Conservation (phyloP, 2,797 vertebrate genomes). For the Danio aesculapii region DNA sequence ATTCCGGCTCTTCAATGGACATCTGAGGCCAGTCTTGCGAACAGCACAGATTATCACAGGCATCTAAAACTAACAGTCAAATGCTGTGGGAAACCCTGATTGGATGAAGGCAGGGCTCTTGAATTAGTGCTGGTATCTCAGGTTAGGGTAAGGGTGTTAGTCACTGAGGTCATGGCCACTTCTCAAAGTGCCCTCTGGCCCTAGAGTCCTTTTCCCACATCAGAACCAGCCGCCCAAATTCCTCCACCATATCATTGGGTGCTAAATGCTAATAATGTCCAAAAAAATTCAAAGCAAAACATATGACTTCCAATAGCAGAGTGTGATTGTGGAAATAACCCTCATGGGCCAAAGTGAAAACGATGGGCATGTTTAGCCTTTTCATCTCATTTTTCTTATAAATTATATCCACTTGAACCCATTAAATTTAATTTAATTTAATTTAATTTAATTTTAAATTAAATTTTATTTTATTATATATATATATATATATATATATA, state of each 20-base stretch:
- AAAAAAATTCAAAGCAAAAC: constrained; percentile 72
- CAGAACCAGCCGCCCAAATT: constrained; percentile 84
- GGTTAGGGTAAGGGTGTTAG: constrained; percentile 71
- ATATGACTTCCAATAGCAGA: no score
- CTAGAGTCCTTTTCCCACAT: constrained; percentile 80
- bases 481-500: no score
- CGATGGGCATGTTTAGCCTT: no score
- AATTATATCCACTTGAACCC: no score
- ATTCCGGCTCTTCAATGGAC: no score
- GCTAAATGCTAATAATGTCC: constrained; percentile 87
- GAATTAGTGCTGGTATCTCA: constrained; percentile 39
- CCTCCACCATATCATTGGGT: constrained; percentile 86
- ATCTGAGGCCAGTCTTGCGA: neutral
- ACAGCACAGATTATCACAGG: constrained; percentile 20
- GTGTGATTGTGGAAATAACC: no score
- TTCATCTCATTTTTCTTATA: no score
- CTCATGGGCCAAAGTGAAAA: no score
- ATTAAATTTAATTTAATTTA: no score
- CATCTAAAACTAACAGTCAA: constrained; percentile 32
- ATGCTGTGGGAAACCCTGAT: constrained; percentile 33
- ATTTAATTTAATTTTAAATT: no score
- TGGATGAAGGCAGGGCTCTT: constrained; percentile 16
- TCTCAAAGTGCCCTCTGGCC: constrained; percentile 81
- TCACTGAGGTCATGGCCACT: constrained; percentile 82
- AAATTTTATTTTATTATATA: no score